Base-by-base conservation (phyloP, 2,113 vertebrate genomes). In the Carlito syrichta region DNA sequence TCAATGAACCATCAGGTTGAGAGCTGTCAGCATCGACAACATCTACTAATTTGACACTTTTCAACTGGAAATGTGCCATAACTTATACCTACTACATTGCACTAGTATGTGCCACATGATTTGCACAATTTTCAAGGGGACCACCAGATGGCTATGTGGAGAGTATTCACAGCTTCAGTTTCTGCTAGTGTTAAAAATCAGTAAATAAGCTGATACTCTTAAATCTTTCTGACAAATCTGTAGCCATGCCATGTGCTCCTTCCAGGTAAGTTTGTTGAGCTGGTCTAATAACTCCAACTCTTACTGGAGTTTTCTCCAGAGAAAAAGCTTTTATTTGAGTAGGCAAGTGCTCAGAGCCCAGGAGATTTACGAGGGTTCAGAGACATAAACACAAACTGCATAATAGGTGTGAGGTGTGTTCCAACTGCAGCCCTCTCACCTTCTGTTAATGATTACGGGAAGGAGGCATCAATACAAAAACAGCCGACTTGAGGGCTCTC, bases 391-490 rank as follows among this genome's bases (percentile, higher is more conserved):
- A 95, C 81, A 95, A 95, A 87, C 43, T 77, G 71, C 30, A 11
- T 56, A 74, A 62, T 94, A 95, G 95, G 96, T 96, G 97, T 86
- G 93, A 98, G 96, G 97, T 91, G 77, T 92, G 96, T 92, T 97
- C 86, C 96, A 69, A 50, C 45, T 6, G 48, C 69, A 91, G 86
- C 40, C 45, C 68, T 88, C 83, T 87, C 94, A 96, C 92, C 92
- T 96, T 95, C 97, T 98, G 96, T 78, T 95, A 88, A 90, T 91
- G 96, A 97, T 97, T 98, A 95, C 0, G 22, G 69, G 86, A 43
- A 90, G 63, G 96, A 97, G 89, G 93, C 96, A 97, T 98, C 97
- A 87, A 88, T 88, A 97, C 96, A 96, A 96, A 98, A 95, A 95
- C 91, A 95, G 95, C 68, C 60, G 14, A 83, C 89, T 78, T 0